Percentiles rank a stretch among this genome's conserved stretches.
Evolutionary conservation across 2,113 vertebrate species (phyloP).

Genomic region (Callocephalon fimbriatum): DNA sequence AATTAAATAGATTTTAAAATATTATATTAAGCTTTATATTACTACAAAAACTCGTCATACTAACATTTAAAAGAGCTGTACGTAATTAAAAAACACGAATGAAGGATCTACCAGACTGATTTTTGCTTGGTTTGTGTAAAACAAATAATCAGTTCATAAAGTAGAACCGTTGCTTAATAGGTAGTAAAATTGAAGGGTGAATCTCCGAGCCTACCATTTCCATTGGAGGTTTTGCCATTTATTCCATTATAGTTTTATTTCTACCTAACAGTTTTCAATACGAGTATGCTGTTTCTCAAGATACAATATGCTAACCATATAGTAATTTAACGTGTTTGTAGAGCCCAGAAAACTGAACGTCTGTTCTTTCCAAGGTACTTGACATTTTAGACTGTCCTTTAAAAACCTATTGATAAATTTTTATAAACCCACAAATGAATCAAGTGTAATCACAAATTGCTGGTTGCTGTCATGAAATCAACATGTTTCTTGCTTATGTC

Average conservation of each 20-base stretch:
- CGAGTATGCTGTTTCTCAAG: not conserved
- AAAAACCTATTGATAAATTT: not conserved
- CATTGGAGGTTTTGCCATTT: not conserved
- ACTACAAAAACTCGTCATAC: not conserved
- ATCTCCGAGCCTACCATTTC: not conserved
- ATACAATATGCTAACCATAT: not conserved
- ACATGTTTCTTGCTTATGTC: not conserved
- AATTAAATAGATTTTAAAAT: not conserved
- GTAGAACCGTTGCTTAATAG: not conserved
- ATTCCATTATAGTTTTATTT: not conserved
- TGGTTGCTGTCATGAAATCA: not conserved
- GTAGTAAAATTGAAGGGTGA: not conserved
- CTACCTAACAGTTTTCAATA: not conserved
- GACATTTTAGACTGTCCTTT: not conserved
- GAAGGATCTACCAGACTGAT: not conserved
- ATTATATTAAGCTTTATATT: not conserved
- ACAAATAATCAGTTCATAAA: not conserved
- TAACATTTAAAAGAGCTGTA: not conserved
- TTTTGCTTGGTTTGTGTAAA: not conserved
- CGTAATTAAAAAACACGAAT: not conserved
- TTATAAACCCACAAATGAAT: not conserved
- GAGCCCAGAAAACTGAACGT: fast-evolving
- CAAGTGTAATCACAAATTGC: not conserved
- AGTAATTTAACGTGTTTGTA: not conserved
- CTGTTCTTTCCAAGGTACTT: not conserved